phyloP scores from a whole-genome alignment of 2,113 vertebrate species.

The Xiphophorus hellerii region DNA sequence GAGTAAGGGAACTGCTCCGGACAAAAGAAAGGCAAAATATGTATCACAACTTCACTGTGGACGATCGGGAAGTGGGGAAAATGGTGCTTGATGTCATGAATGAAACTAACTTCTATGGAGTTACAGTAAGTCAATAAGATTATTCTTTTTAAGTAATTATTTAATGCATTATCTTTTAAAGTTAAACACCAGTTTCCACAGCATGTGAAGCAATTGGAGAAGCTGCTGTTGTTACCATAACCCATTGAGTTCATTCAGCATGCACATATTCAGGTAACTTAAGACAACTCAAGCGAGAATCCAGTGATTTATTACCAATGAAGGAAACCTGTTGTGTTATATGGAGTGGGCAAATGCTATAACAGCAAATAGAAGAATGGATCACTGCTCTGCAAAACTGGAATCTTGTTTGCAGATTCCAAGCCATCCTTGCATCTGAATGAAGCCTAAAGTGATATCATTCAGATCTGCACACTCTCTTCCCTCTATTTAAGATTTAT shows the following conservation, averaged over 20 bases:
- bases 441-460: conserved; percentile 46
- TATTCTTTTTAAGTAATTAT: background rate
- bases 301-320: background rate
- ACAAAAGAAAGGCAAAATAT: conserved; percentile 85
- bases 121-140: conserved; percentile 87
- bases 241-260: background rate
- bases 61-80: conserved; percentile 92
- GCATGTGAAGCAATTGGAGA: background rate
- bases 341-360: conserved; percentile 14
- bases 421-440: conserved; percentile 22
- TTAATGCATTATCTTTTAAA: too few relatives aligned
- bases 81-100: conserved; percentile 98
- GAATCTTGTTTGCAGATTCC: conserved; percentile 34
- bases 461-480: conserved; percentile 50
- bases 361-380: conserved; percentile 13
- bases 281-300: background rate
- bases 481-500: conserved; percentile 51
- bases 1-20: conserved; percentile 91
- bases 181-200: background rate
- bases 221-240: background rate
- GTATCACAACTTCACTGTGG: conserved; percentile 94
- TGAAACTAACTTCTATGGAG: conserved; percentile 98
- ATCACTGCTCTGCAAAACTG: conserved; percentile 29
- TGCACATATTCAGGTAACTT: background rate
- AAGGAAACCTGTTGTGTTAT: background rate